These are phyloP conservation scores for Cenopis cana DNA, from an alignment of 2,888 invertebrate genomes.

Conservation along the genomic window DNA sequence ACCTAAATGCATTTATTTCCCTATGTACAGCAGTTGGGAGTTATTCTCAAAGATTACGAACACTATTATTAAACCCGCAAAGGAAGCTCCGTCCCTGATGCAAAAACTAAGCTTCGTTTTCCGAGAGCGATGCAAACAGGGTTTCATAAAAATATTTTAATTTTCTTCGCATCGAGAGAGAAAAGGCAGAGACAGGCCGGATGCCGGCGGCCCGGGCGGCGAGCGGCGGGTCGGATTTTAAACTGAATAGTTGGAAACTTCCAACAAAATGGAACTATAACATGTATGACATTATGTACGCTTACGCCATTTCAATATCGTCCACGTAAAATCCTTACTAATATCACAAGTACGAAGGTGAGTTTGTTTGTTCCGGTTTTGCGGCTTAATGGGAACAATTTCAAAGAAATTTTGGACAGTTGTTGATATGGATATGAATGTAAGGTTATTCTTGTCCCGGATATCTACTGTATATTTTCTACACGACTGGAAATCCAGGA, in stretches of 20 bases:
- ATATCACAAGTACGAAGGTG: slow-evolving; percentile 9
- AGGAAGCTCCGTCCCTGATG: slow-evolving; percentile 36
- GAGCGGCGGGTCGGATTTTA: slow-evolving; percentile 14
- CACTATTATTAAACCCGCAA: slow-evolving; percentile 40
- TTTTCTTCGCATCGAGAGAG: slow-evolving; percentile 36
- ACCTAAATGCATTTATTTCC: slow-evolving; percentile 8
- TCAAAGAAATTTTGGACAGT: slow-evolving; percentile 2
- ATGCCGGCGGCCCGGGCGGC: slow-evolving; percentile 21
- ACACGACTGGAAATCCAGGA: neutral
- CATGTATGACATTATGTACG: neutral
- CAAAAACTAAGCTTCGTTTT: slow-evolving; percentile 39
- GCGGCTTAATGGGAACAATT: neutral
- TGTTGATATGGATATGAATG: neutral
- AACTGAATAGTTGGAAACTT: slow-evolving; percentile 37
- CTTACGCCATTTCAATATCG: slow-evolving; percentile 11
- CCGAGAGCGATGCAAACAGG: slow-evolving; percentile 35
- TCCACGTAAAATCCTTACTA: neutral
- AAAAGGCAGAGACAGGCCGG: slow-evolving; percentile 40
- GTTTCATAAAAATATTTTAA: slow-evolving; percentile 44
- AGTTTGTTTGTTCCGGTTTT: slow-evolving; percentile 5
- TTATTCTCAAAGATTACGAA: slow-evolving; percentile 39
- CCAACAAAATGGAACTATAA: slow-evolving; percentile 18
- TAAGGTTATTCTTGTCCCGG: neutral
- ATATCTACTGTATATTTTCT: neutral
- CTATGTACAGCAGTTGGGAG: slow-evolving; percentile 13